Evolutionary conservation across 2,888 invertebrate species (phyloP).

Genomic region (Heliconius charithonia): DNA sequence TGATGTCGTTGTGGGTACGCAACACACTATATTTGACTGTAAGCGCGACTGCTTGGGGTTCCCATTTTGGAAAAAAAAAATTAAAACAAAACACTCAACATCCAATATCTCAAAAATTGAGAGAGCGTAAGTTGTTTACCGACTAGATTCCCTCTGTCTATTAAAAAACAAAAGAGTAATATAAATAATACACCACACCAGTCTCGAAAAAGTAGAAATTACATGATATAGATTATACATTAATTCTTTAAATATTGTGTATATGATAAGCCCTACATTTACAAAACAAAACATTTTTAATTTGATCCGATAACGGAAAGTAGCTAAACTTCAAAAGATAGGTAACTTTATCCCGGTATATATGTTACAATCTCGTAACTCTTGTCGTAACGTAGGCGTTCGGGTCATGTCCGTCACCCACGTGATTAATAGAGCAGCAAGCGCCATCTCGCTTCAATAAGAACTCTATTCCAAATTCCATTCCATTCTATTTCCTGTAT

Average conservation of each 20-base stretch:
- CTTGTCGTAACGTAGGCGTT: constrained; percentile 28
- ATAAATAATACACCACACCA: no score
- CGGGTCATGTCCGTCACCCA: constrained; percentile 28
- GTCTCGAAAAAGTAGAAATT: no score
- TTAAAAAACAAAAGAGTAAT: no score
- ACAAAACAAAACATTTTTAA: neutral
- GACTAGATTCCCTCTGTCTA: no score
- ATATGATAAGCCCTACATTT: neutral
- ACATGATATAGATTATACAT: no score
- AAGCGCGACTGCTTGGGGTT: no score
- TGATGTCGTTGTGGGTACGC: no score
- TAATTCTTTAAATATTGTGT: neutral
- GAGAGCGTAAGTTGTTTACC: no score
- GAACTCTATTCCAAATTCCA: constrained; percentile 46
- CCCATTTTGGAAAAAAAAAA: no score
- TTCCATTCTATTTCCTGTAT: constrained; percentile 58
- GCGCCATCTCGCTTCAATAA: constrained; percentile 26
- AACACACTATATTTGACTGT: no score
- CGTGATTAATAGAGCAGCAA: constrained; percentile 36
- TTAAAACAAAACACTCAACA: no score
- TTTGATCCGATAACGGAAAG: constrained; percentile 7
- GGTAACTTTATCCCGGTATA: constrained; percentile 8
- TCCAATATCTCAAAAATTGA: no score
- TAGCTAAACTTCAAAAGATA: constrained; percentile 17
- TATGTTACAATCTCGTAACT: constrained; percentile 21